Conservation (phyloP, 2,888 invertebrate species). For the Sepioteuthis lessoniana region DNA sequence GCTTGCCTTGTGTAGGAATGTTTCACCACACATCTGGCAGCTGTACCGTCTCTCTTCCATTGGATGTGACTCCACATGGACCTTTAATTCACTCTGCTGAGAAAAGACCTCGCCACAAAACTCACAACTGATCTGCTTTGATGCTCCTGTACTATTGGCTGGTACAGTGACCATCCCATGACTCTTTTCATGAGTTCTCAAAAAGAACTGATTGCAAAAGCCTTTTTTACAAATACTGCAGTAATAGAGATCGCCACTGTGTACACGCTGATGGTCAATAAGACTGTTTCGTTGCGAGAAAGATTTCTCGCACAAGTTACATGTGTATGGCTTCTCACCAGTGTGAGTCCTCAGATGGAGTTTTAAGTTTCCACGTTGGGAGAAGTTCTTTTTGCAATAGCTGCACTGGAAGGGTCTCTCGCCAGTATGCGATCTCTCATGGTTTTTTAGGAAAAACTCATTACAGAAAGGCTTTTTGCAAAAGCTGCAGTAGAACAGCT, state of each 20-base stretch:
- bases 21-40: constrained; percentile 39
- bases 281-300: constrained; percentile 37
- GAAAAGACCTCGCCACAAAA: constrained; percentile 43
- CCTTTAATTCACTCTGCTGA: constrained; percentile 37
- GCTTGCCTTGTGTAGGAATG: neutral
- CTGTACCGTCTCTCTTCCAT: constrained; percentile 3
- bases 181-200: constrained; percentile 12
- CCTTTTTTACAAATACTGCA: constrained; percentile 41
- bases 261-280: constrained; percentile 25
- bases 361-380: neutral
- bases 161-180: neutral
- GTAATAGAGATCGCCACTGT: constrained; percentile 39
- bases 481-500: constrained; percentile 38
- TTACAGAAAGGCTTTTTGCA: constrained; percentile 40
- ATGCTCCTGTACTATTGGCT: neutral
- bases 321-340: constrained; percentile 23
- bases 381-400: constrained; percentile 42
- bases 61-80: neutral
- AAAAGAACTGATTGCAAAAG: constrained; percentile 45
- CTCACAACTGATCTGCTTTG: constrained; percentile 46
- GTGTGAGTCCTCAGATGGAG: neutral
- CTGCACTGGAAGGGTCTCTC: constrained; percentile 35
- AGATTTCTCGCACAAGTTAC: constrained; percentile 38
- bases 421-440: neutral
- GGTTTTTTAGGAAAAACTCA: constrained; percentile 39